Evolutionary conservation across 2,797 vertebrate species (phyloP).

Genomic region (Rousettus madagascariensis): DNA sequence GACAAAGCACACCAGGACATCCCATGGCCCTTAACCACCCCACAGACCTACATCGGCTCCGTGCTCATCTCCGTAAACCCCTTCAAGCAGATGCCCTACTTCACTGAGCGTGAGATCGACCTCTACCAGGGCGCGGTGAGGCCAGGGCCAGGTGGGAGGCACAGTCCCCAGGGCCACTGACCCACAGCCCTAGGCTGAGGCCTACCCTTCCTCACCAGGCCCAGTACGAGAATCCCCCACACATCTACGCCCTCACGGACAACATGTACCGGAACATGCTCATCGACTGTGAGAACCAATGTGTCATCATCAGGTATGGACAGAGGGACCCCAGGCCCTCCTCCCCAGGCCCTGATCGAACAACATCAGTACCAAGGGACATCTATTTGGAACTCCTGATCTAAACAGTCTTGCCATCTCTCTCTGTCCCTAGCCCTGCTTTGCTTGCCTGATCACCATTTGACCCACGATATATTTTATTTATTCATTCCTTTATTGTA

Average conservation of each 20-base stretch:
- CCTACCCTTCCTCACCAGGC: slow-evolving; percentile 84
- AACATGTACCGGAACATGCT: slow-evolving; percentile 99
- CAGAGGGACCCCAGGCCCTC: neutral
- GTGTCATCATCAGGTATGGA: slow-evolving; percentile 96
- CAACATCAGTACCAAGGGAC: neutral
- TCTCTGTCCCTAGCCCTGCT: neutral
- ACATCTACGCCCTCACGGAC: slow-evolving; percentile 96
- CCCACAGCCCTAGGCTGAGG: neutral
- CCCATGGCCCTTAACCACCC: slow-evolving; percentile 83
- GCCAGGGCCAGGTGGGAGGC: accelerated
- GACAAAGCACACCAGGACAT: neutral
- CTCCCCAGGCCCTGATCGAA: neutral
- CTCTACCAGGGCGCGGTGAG: slow-evolving; percentile 98
- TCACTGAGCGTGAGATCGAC: slow-evolving; percentile 95
- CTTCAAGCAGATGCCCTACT: slow-evolving; percentile 99
- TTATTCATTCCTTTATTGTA: neutral
- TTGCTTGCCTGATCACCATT: neutral
- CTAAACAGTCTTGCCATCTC: neutral
- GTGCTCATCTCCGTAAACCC: slow-evolving; percentile 98
- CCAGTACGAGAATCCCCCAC: slow-evolving; percentile 97
- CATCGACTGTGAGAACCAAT: slow-evolving; percentile 97
- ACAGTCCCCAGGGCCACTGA: accelerated
- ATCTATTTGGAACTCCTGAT: neutral
- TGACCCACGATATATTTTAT: neutral
- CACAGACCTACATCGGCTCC: slow-evolving; percentile 95